Percentiles rank a stretch among this genome's conserved stretches.
These are phyloP conservation scores for Drosophila cardini DNA, from an alignment of 1,140 invertebrate genomes.

Conservation along the genomic window DNA sequence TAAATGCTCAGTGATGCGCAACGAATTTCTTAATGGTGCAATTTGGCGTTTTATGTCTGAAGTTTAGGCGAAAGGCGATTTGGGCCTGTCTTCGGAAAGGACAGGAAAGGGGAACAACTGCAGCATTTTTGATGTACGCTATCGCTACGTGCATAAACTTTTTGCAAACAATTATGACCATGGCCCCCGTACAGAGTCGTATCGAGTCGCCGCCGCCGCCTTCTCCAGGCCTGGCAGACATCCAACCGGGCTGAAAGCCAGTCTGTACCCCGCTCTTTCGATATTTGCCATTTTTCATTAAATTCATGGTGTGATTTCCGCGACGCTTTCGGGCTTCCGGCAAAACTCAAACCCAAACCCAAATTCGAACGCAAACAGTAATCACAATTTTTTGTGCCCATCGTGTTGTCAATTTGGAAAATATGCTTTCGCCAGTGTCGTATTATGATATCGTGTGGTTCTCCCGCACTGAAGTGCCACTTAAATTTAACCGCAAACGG, in stretches of 20 bases:
- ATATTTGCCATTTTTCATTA: constrained; percentile 77
- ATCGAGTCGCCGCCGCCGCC: constrained; percentile 22
- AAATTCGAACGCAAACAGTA: constrained; percentile 40
- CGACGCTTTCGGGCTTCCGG: constrained; percentile 63
- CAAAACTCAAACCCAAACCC: constrained; percentile 5
- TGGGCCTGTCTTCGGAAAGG: constrained; percentile 8
- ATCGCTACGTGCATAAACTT: constrained; percentile 82
- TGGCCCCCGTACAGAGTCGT: constrained; percentile 35
- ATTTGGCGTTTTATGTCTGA: constrained; percentile 84
- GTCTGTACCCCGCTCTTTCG: constrained; percentile 16
- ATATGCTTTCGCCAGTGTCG: constrained; percentile 29
- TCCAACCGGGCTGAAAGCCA: constrained; percentile 37
- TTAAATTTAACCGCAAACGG: neutral
- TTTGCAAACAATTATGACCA: constrained; percentile 76
- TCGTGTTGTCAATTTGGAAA: constrained; percentile 43
- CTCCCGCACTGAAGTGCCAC: neutral
- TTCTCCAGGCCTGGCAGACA: constrained; percentile 49
- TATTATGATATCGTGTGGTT: constrained; percentile 37
- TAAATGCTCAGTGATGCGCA: constrained; percentile 84
- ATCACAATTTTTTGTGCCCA: constrained; percentile 42
- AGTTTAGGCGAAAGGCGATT: constrained; percentile 79
- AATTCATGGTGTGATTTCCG: constrained; percentile 77
- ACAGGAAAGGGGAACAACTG: constrained; percentile 9
- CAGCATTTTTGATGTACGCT: constrained; percentile 65
- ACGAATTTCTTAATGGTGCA: constrained; percentile 85